Evolutionary conservation across 2,888 invertebrate genomes (phyloP).

Genomic region (Acutogordius australiensis): DNA sequence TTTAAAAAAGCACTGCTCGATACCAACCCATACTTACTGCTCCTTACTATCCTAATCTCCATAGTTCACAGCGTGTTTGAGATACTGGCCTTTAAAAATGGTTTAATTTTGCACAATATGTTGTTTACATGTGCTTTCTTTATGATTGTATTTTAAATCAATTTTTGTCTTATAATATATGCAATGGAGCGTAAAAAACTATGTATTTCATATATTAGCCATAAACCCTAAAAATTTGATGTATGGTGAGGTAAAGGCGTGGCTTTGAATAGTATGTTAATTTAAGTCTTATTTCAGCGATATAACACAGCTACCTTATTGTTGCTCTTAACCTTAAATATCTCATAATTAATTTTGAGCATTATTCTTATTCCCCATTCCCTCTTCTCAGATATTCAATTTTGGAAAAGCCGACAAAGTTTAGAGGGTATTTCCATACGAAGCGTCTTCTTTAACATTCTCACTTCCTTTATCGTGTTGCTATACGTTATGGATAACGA

Average conservation of each 20-base stretch:
- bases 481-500: conserved; percentile 93
- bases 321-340: background rate
- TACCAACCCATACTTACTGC: conserved; percentile 76
- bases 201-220: no score
- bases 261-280: no score
- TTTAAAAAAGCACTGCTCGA: conserved; percentile 59
- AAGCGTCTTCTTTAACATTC: conserved; percentile 88
- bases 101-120: no score
- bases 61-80: conserved; percentile 89
- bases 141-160: no score
- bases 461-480: conserved; percentile 72
- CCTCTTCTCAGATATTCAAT: conserved; percentile 86
- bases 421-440: conserved; percentile 85
- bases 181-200: no score
- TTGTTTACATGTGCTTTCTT: no score
- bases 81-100: conserved; percentile 92
- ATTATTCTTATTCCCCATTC: background rate
- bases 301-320: conserved; percentile 5
- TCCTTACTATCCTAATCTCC: conserved; percentile 53
- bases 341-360: background rate
- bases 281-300: no score
- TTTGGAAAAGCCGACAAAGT: conserved; percentile 89
- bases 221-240: no score
- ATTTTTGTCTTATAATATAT: no score
- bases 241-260: no score